phyloP scores from a whole-genome alignment of 2,797 vertebrate genomes.

The Lithobates sylvaticus region DNA sequence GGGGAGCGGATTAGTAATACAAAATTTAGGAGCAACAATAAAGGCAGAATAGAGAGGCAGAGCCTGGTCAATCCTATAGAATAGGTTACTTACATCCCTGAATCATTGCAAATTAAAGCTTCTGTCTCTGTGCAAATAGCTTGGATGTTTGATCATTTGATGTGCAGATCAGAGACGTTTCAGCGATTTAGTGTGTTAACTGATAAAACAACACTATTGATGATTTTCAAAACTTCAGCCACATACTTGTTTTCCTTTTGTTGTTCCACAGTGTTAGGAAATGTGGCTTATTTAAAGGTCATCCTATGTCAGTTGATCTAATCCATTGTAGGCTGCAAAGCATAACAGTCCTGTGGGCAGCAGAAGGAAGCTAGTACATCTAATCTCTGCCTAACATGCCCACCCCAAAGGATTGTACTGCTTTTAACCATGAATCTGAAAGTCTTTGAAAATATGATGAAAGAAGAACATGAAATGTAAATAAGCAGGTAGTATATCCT shows the following conservation, averaged over 20 bases:
- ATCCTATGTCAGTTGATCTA: conserved; percentile 56
- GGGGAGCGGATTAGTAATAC: not conserved
- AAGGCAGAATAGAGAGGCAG: not conserved
- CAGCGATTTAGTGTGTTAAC: not conserved
- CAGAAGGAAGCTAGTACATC: conserved; percentile 10
- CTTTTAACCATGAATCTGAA: not conserved
- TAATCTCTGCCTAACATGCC: conserved; percentile 16
- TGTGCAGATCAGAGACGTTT: not conserved
- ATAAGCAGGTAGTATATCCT: not conserved
- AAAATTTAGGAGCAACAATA: not conserved
- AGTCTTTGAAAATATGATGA: not conserved
- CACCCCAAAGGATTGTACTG: conserved; percentile 15
- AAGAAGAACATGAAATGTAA: not conserved
- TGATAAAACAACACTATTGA: not conserved
- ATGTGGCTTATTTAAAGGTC: conserved; percentile 55
- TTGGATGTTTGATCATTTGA: not conserved
- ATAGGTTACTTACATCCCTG: not conserved
- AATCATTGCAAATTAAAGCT: not conserved
- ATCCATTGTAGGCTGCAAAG: conserved; percentile 41
- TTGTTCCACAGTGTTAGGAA: conserved; percentile 42
- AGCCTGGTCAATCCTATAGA: not conserved
- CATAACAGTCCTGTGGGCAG: conserved; percentile 31
- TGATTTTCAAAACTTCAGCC: not conserved
- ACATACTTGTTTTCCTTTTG: conserved; percentile 19
- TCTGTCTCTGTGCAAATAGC: not conserved